Evolutionary conservation across 92 coral and sea anemone genomes (phyloP).

Genomic region (Actinostola sp.): DNA sequence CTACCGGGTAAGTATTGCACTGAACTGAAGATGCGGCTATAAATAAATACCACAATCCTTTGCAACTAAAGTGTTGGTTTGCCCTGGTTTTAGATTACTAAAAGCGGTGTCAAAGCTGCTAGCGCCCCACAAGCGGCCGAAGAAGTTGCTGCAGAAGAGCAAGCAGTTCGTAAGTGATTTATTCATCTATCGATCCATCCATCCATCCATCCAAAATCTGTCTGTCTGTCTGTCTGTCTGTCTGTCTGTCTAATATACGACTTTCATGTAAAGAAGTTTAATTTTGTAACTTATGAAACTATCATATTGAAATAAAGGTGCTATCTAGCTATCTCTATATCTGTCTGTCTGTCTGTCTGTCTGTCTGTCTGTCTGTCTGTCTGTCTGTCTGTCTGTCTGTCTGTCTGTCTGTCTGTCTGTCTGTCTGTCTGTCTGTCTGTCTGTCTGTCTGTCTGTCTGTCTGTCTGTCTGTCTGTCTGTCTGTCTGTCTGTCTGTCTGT

Average conservation of each 20-base stretch:
- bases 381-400: constrained; percentile 23
- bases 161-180: neutral
- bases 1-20: neutral
- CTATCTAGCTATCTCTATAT: too few relatives aligned
- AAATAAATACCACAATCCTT: neutral
- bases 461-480: neutral
- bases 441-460: constrained; percentile 17
- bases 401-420: constrained; percentile 21
- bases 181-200: too few relatives aligned
- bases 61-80: neutral
- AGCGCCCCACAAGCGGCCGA: neutral
- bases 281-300: too few relatives aligned
- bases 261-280: too few relatives aligned
- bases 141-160: neutral
- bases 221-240: too few relatives aligned
- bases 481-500: constrained; percentile 14
- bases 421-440: constrained; percentile 21
- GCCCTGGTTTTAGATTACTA: neutral
- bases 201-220: neutral
- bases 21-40: neutral
- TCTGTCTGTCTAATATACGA: too few relatives aligned
- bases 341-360: constrained; percentile 17
- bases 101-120: neutral
- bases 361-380: constrained; percentile 5
- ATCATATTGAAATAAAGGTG: too few relatives aligned